A percentile compares a stretch with the other conserved stretches of the same genome.
phyloP scores from a whole-genome alignment of 2,113 vertebrate genomes.

The Numenius arquata region DNA sequence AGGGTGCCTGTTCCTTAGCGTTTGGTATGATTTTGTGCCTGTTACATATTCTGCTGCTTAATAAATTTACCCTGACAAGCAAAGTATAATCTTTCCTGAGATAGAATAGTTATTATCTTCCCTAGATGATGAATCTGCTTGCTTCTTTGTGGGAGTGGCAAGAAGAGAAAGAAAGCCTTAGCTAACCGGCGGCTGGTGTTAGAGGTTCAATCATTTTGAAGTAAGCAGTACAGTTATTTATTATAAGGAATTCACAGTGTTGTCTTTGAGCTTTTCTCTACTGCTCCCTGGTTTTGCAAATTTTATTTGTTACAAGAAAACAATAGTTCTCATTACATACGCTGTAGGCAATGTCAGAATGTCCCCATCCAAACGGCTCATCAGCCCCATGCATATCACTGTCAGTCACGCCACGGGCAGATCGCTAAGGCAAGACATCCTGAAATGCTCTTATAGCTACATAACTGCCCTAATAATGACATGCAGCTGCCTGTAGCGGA shows the following conservation, averaged over 20 bases:
- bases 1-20: background rate
- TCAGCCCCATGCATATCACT: background rate
- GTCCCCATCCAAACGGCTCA: background rate
- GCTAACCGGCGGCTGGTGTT: background rate
- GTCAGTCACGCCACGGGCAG: background rate
- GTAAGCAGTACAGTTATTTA: background rate
- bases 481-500: background rate
- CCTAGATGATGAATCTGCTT: background rate
- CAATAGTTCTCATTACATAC: background rate
- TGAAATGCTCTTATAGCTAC: background rate
- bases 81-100: background rate
- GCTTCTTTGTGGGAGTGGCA: background rate
- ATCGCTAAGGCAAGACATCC: background rate
- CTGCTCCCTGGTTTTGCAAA: background rate
- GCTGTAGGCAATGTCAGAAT: slow-evolving; percentile 2
- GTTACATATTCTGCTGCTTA: slow-evolving; percentile 1
- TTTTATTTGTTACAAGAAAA: background rate
- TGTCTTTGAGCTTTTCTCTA: background rate
- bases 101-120: background rate
- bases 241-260: background rate
- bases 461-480: background rate
- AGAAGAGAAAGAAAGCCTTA: background rate
- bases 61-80: background rate
- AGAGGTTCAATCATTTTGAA: background rate
- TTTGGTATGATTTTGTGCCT: background rate